Conservation (phyloP, 1,140 invertebrate species). For the Temnothorax curvispinosus region DNA sequence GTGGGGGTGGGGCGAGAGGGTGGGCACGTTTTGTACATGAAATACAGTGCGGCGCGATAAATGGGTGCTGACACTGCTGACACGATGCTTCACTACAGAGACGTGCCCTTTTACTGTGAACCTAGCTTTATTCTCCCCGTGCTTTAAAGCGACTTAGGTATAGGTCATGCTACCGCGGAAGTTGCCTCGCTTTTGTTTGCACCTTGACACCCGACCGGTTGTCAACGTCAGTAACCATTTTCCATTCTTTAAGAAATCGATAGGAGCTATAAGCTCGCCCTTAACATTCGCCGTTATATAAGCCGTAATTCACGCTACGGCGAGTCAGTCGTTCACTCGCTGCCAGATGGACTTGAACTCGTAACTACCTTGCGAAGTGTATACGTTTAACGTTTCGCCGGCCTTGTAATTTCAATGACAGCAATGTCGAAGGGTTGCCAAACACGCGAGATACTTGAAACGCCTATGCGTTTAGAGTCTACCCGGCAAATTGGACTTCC, state of each 20-base stretch:
- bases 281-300: constrained; percentile 36
- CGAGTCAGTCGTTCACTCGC: constrained; percentile 25
- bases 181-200: constrained; percentile 34
- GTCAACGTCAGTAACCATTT: constrained; percentile 43
- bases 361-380: background rate
- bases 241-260: constrained; percentile 48
- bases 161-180: constrained; percentile 44
- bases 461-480: too few species aligned
- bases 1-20: background rate
- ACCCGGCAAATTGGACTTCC: background rate
- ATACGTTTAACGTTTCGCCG: background rate
- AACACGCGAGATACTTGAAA: background rate
- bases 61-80: constrained; percentile 51
- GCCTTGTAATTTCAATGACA: constrained; percentile 4
- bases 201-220: constrained; percentile 53
- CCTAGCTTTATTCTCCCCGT: constrained; percentile 29
- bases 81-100: constrained; percentile 23
- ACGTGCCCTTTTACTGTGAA: constrained; percentile 53
- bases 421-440: background rate
- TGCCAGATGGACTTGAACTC: background rate
- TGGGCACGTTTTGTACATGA: constrained; percentile 44
- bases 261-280: constrained; percentile 14
- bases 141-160: constrained; percentile 30
- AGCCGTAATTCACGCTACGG: background rate
- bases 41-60: constrained; percentile 47